Evolutionary conservation across 2,797 vertebrate species (phyloP), one percentile per base, ranked within the genome.

Genomic region (Tauraco hartlaubi): DNA sequence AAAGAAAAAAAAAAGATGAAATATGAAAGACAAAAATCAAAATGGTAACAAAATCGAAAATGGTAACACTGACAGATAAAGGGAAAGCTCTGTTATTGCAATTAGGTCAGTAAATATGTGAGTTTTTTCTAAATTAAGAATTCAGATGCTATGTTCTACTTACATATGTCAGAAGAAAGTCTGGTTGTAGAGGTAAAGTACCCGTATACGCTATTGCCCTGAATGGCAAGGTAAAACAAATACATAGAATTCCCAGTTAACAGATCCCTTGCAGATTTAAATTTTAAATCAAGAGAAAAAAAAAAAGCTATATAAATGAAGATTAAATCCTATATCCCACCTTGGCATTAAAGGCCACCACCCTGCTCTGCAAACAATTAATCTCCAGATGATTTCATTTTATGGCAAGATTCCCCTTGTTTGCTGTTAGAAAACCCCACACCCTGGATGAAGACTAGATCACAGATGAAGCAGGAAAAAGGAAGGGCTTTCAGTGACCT

Each of bases 121-220:
- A 52, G 20, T 77, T 88, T 68, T 75, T 81, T 29, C 49, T 88
- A 81, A 88, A 92, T 82, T 44, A 85, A 76, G 69, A 86, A 84
- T 92, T 93, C 62, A 81, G 58, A 78, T 63, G 39, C 26, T 67
- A 41, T 0, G 1, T 26, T 84, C 11, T 46, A 81, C 15, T 72
- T 84, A 48, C 11, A 43, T 0, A 0, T 39, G 23, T 55, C 85
- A 92, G 37, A 88, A 67, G 23, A 75, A 86, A 75, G 43, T 16
- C 29, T 74, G 16, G 56, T 55, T 86, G 15, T 58, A 73, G 31
- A 93, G 51, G 12, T 1, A 55, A 93, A 69, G 25, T 51, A 76
- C 22, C 5, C 2, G 66, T 73, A 73, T 25, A 56, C 2, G 13
- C 12, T 88, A 44, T 15, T 92, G 17, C 28, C 80, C 46, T 91